Conservation (phyloP, 2,888 invertebrate species). For the Fissipunctia ypsillon region DNA sequence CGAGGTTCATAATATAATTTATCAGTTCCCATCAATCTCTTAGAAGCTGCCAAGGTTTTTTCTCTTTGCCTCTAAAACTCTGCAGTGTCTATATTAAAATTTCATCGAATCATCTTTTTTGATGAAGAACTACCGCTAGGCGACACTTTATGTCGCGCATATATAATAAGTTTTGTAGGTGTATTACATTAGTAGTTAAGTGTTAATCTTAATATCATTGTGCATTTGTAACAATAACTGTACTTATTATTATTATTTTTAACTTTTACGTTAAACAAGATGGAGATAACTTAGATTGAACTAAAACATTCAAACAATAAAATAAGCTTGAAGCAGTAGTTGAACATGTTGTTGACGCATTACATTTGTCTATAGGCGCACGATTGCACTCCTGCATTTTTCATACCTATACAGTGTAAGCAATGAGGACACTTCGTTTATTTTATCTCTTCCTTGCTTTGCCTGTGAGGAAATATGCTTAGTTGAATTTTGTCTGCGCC, state of each 20-base stretch:
- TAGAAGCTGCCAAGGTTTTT: background rate
- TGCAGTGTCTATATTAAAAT: conserved; percentile 33
- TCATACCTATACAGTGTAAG: background rate
- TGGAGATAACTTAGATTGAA: background rate
- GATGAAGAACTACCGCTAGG: conserved; percentile 14
- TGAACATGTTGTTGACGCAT: background rate
- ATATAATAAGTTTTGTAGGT: background rate
- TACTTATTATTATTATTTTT: background rate
- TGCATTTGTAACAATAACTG: background rate
- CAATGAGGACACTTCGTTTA: background rate
- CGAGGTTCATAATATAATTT: conserved; percentile 35
- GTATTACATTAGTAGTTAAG: background rate
- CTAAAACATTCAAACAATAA: background rate
- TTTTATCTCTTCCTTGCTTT: conserved; percentile 3
- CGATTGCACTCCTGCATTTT: conserved; percentile 1
- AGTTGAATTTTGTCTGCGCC: background rate
- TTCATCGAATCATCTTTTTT: conserved; percentile 41
- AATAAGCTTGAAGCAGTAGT: background rate
- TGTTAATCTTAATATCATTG: background rate
- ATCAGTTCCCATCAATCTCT: conserved; percentile 38
- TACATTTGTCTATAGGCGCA: background rate
- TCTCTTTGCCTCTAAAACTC: conserved; percentile 15
- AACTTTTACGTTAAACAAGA: background rate
- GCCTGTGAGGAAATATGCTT: background rate
- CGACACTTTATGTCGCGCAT: background rate